phyloP scores from a whole-genome alignment of 2,888 invertebrate species.

The Harpagoxenus sublaevis region DNA sequence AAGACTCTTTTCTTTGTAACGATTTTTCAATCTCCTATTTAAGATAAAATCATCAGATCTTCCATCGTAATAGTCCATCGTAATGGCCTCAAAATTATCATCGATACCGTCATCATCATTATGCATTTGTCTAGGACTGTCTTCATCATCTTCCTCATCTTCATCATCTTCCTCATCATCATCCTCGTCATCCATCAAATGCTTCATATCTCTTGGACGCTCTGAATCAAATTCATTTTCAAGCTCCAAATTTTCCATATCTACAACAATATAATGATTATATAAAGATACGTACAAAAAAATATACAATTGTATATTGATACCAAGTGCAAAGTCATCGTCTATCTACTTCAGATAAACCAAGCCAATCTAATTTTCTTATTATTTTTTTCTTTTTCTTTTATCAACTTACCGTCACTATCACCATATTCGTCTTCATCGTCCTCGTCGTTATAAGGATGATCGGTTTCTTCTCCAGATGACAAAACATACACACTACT shows the following conservation, averaged over 20 bases:
- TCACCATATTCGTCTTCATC: constrained; percentile 72
- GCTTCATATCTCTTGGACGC: constrained; percentile 65
- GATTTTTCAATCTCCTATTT: constrained; percentile 65
- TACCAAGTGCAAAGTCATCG: not conserved
- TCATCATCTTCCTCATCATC: constrained; percentile 70
- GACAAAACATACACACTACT: constrained; percentile 79
- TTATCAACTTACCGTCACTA: constrained; percentile 66
- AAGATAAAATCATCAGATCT: constrained; percentile 79
- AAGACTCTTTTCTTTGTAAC: constrained; percentile 79
- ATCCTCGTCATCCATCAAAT: constrained; percentile 70
- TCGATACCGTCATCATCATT: constrained; percentile 74
- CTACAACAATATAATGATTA: constrained; percentile 33
- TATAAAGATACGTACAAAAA: not conserved
- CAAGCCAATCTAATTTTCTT: not conserved
- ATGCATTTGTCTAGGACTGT: constrained; percentile 51
- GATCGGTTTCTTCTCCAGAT: constrained; percentile 76
- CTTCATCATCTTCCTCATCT: constrained; percentile 71
- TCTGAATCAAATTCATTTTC: constrained; percentile 58
- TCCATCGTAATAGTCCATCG: constrained; percentile 77
- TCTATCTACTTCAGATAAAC: not conserved
- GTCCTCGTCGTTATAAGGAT: constrained; percentile 71
- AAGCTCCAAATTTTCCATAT: constrained; percentile 65
- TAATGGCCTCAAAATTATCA: constrained; percentile 71
- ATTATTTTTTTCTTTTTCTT: not conserved
- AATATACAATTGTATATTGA: not conserved